Base-by-base conservation (phyloP, 2,797 vertebrate species). In the Adelosebastes latens region DNA sequence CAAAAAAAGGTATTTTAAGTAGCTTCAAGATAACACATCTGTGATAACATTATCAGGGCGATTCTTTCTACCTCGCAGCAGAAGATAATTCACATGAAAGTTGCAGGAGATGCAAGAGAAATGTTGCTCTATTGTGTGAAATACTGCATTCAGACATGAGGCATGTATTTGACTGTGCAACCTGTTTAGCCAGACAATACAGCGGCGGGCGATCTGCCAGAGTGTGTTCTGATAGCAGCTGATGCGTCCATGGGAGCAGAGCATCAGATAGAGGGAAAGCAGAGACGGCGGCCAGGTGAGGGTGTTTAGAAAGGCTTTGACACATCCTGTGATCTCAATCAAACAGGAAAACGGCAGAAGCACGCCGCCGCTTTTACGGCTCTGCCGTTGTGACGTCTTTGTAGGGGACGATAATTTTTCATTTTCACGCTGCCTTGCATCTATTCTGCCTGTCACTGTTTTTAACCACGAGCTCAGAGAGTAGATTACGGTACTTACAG, bases 401-500 rank as follows among this genome's bases (percentile, higher is more conserved):
- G 87, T 92, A 85, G 79, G 25, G 86, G 86, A 81, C 81, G 90
- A 90, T 93, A 77, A 89, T 91, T 91, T 90, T 90, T 92, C 86
- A 91, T 90, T 92, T 91, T 91, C 87, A 91, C 86, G 81, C 88
- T 82, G 60, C 88, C 87, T 75, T 88, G 93, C 92, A 72, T 94
- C 94, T 95, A 94, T 95, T 96, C 92, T 87, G 96, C 93, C 94
- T 94, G 96, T 96, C 95, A 86, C 94, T 89, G 94, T 92, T 95
- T 60, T 96, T 96, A 96, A 96, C 95, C 93, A 94, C 94, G 89
- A 95, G 96, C 96, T 94, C 92, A 84, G 93, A 94, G 96, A 97
- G 96, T 95, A 97, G 96, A 97, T 98, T 97, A 97, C 86, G 93
- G 94, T 93, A 95, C 95, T 97, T 96, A 95, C 94, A 95, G 96